These are phyloP conservation scores for human (Homo sapiens) DNA, from an alignment of 2,113 vertebrate species.

Conservation along the genomic window GRCh38 chr13:93135501-93136000, in stretches of 20 bases:
- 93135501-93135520: not conserved
- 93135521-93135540: not conserved
- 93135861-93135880: not conserved
- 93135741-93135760: not conserved
- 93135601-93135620: not conserved
- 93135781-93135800: not conserved
- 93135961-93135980: not conserved
- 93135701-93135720: slow-evolving; percentile 13
- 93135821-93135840: not conserved
- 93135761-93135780: not conserved
- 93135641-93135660: slow-evolving; percentile 19
- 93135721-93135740: not conserved
- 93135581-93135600: not conserved
- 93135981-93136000: not conserved
- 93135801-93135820: not conserved
- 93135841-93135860: not conserved
- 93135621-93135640: slow-evolving; percentile 8
- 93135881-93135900: not conserved
- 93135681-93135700: not conserved
- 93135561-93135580: not conserved
- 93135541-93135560: not conserved
- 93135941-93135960: not conserved
- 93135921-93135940: not conserved
- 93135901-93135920: not conserved
- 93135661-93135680: slow-evolving; percentile 31